Evolutionary conservation across 2,888 invertebrate genomes (phyloP).

Genomic region (Perithous albicinctus): DNA sequence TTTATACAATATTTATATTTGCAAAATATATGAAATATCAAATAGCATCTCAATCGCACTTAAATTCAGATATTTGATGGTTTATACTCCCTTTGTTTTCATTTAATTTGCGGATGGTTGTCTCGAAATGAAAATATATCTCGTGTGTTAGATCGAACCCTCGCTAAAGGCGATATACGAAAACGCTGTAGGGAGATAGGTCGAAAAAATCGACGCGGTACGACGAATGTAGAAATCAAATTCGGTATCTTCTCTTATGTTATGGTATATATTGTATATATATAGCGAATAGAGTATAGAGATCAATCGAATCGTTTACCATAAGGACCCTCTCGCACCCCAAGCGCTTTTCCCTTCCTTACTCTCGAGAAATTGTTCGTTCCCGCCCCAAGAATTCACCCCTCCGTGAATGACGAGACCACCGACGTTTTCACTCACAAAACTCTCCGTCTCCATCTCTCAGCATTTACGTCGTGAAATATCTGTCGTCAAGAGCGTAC

Average conservation of each 20-base stretch:
- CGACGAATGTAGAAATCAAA: conserved; percentile 60
- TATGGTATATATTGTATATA: conserved; percentile 26
- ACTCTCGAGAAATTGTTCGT: conserved; percentile 66
- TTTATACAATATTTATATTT: neutral
- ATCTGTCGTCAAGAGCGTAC: conserved; percentile 41
- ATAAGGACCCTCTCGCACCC: conserved; percentile 61
- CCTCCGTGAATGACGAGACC: conserved; percentile 65
- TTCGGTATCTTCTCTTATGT: conserved; percentile 56
- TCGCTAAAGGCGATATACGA: conserved; percentile 19
- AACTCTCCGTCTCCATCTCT: conserved; percentile 56
- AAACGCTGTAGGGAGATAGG: neutral
- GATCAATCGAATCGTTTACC: conserved; percentile 67
- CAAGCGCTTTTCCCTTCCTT: conserved; percentile 39
- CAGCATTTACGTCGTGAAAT: conserved; percentile 53
- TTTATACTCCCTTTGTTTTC: conserved; percentile 14
- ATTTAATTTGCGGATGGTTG: conserved; percentile 27
- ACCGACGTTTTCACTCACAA: conserved; percentile 63
- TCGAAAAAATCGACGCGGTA: conserved; percentile 14
- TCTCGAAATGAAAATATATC: conserved; percentile 45
- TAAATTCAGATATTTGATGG: neutral
- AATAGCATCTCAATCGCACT: neutral
- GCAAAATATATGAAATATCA: neutral
- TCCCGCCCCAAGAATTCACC: conserved; percentile 63
- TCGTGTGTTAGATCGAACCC: conserved; percentile 20
- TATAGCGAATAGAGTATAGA: conserved; percentile 47